Percentiles rank a stretch among this genome's conserved stretches.
These are phyloP conservation scores for Sciurus niger DNA, from an alignment of 2,113 vertebrate genomes.

Conservation along the genomic window DNA sequence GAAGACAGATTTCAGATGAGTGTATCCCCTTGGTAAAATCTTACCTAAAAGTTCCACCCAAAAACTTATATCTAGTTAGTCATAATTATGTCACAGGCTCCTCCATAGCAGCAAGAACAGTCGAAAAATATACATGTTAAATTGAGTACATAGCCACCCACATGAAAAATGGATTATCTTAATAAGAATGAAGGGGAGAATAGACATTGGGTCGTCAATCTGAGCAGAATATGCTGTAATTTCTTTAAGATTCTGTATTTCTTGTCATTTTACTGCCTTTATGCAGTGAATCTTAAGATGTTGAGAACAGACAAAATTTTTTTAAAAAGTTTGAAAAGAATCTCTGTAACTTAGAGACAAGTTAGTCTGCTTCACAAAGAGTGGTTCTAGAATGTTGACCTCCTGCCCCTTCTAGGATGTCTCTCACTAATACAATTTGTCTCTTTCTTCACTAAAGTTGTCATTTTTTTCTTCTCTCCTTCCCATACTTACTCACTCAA, in stretches of 20 bases:
- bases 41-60: background rate
- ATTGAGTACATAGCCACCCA: background rate
- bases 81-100: background rate
- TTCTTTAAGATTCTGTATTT: background rate
- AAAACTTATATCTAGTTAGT: background rate
- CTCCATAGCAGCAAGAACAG: background rate
- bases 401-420: background rate
- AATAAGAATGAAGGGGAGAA: background rate
- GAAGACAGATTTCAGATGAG: background rate
- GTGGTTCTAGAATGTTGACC: background rate
- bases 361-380: background rate
- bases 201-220: background rate
- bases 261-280: background rate
- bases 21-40: background rate
- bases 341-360: background rate
- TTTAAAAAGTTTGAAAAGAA: background rate
- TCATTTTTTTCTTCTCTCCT: background rate
- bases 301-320: background rate
- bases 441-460: background rate
- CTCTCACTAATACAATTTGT: background rate
- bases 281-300: background rate
- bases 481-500: background rate
- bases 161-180: background rate
- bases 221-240: background rate
- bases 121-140: background rate